Conservation (phyloP, 2,888 invertebrate genomes). For the Cetonia aurata region DNA sequence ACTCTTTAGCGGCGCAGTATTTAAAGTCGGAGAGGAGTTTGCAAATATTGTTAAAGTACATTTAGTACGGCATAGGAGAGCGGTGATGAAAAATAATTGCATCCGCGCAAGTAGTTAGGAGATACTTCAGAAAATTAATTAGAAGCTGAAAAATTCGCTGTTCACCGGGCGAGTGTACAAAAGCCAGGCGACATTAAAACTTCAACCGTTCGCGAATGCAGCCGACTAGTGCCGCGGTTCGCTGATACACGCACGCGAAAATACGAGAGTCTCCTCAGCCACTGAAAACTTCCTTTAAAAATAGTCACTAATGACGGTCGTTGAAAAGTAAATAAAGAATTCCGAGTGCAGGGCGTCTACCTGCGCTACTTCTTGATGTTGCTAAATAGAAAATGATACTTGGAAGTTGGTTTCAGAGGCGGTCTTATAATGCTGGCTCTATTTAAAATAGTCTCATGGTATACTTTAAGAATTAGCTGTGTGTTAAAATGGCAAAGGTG, state of each 20-base stretch:
- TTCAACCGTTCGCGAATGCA: constrained; percentile 24
- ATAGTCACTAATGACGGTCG: constrained; percentile 49
- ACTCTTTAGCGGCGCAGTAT: neutral
- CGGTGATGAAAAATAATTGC: constrained; percentile 36
- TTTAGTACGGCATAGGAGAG: constrained; percentile 19
- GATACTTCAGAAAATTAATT: constrained; percentile 40
- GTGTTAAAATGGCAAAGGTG: too few relatives aligned
- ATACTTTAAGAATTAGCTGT: neutral
- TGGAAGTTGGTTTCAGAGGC: neutral
- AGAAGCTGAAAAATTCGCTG: constrained; percentile 38
- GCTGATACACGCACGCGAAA: constrained; percentile 27
- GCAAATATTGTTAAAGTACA: constrained; percentile 22
- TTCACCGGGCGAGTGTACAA: constrained; percentile 4
- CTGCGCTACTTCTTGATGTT: constrained; percentile 16
- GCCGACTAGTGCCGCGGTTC: neutral
- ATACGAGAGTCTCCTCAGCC: constrained; percentile 31
- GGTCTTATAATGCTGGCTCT: neutral
- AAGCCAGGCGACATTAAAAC: constrained; percentile 31
- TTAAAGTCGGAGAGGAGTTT: constrained; percentile 23
- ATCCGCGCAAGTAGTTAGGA: constrained; percentile 36
- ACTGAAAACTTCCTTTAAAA: constrained; percentile 41
- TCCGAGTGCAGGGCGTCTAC: constrained; percentile 27
- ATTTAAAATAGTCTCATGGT: neutral
- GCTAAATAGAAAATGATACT: constrained; percentile 29
- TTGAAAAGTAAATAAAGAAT: constrained; percentile 48